Percentiles rank a stretch among this genome's conserved stretches.
phyloP scores from a whole-genome alignment of 2,888 invertebrate species.

The Scaptomyza parva region DNA sequence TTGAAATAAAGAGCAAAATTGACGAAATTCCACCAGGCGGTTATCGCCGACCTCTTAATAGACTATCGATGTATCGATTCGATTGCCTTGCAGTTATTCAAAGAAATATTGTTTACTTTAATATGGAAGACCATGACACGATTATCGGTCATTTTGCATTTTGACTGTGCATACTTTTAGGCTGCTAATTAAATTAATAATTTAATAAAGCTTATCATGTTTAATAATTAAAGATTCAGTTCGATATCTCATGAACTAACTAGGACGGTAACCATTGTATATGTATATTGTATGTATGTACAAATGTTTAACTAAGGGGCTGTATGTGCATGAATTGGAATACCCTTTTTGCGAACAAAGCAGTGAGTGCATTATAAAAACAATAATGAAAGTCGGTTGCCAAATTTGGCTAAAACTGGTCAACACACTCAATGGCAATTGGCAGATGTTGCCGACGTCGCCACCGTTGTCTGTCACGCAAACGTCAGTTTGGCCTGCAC shows the following conservation, averaged over 20 bases:
- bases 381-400: slow-evolving; percentile 83
- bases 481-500: slow-evolving; percentile 68
- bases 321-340: slow-evolving; percentile 5
- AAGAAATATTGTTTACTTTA: not conserved
- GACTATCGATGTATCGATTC: slow-evolving; percentile 43
- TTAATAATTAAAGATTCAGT: no score
- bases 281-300: no score
- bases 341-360: slow-evolving; percentile 51
- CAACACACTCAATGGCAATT: slow-evolving; percentile 65
- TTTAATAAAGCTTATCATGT: no score
- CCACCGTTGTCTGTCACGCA: slow-evolving; percentile 72
- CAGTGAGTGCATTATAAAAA: slow-evolving; percentile 27
- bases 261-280: no score
- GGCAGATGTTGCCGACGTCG: slow-evolving; percentile 52
- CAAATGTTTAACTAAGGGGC: no score
- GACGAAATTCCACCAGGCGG: slow-evolving; percentile 53
- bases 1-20: slow-evolving; percentile 29
- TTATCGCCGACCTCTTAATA: slow-evolving; percentile 38
- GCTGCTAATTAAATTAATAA: not conserved
- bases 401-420: slow-evolving; percentile 82
- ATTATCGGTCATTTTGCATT: no score
- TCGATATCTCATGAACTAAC: no score
- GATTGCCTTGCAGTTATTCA: not conserved
- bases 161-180: slow-evolving; percentile 14
- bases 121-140: not conserved